Evolutionary conservation across 92 coral and sea anemone species (phyloP), one percentile per base, ranked within the genome.

Genomic region (Phenganax stokvisi): DNA sequence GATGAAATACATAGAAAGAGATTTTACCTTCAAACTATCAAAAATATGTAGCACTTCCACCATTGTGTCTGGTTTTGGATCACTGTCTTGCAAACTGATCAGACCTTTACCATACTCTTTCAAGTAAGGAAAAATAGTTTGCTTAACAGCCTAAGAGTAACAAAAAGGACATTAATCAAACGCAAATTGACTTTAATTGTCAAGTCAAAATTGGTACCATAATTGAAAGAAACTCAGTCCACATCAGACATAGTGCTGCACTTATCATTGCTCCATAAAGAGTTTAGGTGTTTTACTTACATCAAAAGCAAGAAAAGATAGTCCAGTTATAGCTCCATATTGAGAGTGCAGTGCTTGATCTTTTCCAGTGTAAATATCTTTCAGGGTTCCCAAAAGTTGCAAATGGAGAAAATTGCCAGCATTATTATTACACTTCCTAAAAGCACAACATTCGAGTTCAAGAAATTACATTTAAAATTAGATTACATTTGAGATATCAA

Each of bases 261-360:
- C 25, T 20, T 20, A 20, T 20, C 25, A 20, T 20, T 20, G 25
- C 25, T 20, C 3, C 12, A 29, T 9, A 71, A 55, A 51, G 55
- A 73, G 2, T 37, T 37, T 28, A 17, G 9, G 0, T 9, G 51
- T 66, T 66, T 66, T 6, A 30, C 85, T 27, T 81, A 93, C 98
- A 90, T 94, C 97, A 6, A 89, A 83, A 76, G 96, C 98, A 52
- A 94, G 91, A 79, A 92, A 92, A 16, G 96, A 85, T 7, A 94
- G 80, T 0, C 98, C 98, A 28, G 92, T 89, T 12, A 94, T 89
- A 37, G 98, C 98, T 15, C 98, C 98, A 80, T 94, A 94, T 65
- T 94, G 98, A 7, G 96, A 94, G 60, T 93, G 89, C 81, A 85
- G 86, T 27, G 98, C 97, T 10, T 97, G 83, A 7, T 92, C 92